Conservation (phyloP, 35 echinoderm and acorn worm genomes). For the Eucidaris tribuloides region DNA sequence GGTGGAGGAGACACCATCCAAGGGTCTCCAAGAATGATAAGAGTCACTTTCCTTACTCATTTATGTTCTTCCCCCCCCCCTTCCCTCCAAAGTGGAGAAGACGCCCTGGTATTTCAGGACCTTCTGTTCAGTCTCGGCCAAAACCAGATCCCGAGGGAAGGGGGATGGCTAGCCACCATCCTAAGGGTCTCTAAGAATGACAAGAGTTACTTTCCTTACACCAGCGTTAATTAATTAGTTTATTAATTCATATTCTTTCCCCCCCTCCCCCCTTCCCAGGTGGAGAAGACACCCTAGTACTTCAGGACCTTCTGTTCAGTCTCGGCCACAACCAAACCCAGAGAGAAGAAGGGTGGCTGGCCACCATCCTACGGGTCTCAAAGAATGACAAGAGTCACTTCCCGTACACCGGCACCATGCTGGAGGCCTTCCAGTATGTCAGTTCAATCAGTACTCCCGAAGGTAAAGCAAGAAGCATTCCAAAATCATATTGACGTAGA, state of each 20-base stretch:
- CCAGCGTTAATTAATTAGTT: too few relatives aligned
- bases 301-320: slow-evolving; percentile 86
- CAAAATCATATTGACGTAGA: too few relatives aligned
- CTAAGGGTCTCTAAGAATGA: slow-evolving; percentile 76
- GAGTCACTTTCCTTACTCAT: slow-evolving; percentile 75
- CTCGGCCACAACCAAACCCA: slow-evolving; percentile 96
- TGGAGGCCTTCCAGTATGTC: slow-evolving; percentile 94
- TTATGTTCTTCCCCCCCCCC: too few relatives aligned
- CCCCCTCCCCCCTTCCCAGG: too few relatives aligned
- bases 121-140: slow-evolving; percentile 88
- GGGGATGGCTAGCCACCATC: slow-evolving; percentile 84
- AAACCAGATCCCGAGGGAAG: slow-evolving; percentile 86
- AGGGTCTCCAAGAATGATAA: slow-evolving; percentile 73
- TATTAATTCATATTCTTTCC: too few relatives aligned
- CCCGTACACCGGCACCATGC: slow-evolving; percentile 60
- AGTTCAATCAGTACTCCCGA: slow-evolving; percentile 83
- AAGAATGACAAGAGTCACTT: slow-evolving; percentile 73
- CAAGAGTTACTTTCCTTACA: slow-evolving; percentile 70
- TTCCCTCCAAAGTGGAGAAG: slow-evolving; percentile 28
- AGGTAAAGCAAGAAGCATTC: slow-evolving; percentile 31
- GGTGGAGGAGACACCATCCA: slow-evolving; percentile 52
- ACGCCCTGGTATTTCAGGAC: slow-evolving; percentile 81
- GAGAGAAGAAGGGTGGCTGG: slow-evolving; percentile 80
- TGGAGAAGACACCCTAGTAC: slow-evolving; percentile 53
- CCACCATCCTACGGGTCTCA: slow-evolving; percentile 80